Evolutionary conservation across 2,888 invertebrate species (phyloP).

Genomic region (Leucania comma): DNA sequence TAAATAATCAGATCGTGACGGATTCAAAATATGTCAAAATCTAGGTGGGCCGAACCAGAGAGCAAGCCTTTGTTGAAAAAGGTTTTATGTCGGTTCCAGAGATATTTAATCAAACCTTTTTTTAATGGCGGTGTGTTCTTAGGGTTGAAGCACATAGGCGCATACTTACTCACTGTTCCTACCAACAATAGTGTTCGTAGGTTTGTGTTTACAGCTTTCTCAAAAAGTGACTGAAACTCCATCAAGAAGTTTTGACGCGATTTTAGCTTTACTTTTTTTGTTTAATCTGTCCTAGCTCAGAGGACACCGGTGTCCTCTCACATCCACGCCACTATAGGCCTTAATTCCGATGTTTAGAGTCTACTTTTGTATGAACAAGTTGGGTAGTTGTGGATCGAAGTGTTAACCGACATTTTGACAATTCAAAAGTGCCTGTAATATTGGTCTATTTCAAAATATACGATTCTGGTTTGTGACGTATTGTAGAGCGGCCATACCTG

Average conservation of each 20-base stretch:
- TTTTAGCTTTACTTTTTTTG: too few species aligned
- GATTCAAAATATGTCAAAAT: slow-evolving; percentile 52
- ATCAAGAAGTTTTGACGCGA: neutral
- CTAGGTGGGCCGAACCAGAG: slow-evolving; percentile 49
- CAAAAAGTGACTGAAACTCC: neutral
- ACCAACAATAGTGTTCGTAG: neutral
- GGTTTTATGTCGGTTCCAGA: slow-evolving; percentile 2
- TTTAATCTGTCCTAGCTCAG: too few species aligned
- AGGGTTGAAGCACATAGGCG: neutral
- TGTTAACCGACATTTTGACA: too few species aligned
- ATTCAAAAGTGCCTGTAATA: too few species aligned
- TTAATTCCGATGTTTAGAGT: too few species aligned
- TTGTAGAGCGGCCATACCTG: too few species aligned
- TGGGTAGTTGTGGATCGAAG: too few species aligned
- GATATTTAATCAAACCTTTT: neutral
- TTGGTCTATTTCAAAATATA: too few species aligned
- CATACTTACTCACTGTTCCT: neutral
- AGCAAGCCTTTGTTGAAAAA: neutral
- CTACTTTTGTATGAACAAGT: too few species aligned
- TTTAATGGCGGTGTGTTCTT: neutral
- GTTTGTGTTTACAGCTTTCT: neutral
- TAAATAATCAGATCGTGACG: slow-evolving; percentile 38
- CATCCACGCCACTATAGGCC: too few species aligned
- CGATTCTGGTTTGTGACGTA: too few species aligned
- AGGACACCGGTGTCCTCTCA: too few species aligned